Evolutionary conservation across 2,888 invertebrate genomes (phyloP).

Genomic region (Microctonus hyperodae): DNA sequence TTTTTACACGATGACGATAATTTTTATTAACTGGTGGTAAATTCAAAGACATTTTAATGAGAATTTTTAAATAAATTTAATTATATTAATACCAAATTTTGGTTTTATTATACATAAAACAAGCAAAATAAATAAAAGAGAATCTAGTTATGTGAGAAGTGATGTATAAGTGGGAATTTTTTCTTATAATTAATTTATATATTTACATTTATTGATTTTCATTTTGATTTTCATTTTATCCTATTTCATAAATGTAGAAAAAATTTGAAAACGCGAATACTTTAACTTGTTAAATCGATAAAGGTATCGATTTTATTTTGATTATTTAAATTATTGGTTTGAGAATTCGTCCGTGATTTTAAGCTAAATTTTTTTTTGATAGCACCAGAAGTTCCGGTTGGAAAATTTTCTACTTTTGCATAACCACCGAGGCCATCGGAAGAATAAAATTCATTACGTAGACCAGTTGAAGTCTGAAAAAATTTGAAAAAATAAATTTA

Average conservation of each 20-base stretch:
- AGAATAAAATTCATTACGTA: slow-evolving; percentile 3
- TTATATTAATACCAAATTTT: too few species aligned
- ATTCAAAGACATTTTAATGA: neutral
- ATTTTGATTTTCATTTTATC: too few species aligned
- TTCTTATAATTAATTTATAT: too few species aligned
- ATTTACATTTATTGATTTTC: too few species aligned
- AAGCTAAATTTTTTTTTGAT: slow-evolving; percentile 14
- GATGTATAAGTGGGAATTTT: too few species aligned
- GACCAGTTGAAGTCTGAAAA: slow-evolving; percentile 7
- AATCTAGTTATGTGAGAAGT: too few species aligned
- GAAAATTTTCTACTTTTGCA: slow-evolving; percentile 26
- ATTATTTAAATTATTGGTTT: slow-evolving; percentile 22
- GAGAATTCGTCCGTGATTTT: slow-evolving; percentile 17
- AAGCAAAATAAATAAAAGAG: too few species aligned
- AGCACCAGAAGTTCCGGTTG: neutral
- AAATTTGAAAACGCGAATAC: too few species aligned
- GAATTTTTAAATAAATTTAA: too few species aligned
- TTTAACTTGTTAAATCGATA: slow-evolving; percentile 24
- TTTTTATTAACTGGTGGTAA: neutral
- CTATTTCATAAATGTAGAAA: too few species aligned
- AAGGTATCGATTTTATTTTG: slow-evolving; percentile 18
- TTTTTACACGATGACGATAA: neutral
- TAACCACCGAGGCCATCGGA: slow-evolving; percentile 32
- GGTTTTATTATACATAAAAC: too few species aligned
- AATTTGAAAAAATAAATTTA: neutral